Percentiles rank a stretch among this genome's conserved stretches.
phyloP scores from a whole-genome alignment of 2,113 vertebrate genomes.

The Nansenia antarctica region DNA sequence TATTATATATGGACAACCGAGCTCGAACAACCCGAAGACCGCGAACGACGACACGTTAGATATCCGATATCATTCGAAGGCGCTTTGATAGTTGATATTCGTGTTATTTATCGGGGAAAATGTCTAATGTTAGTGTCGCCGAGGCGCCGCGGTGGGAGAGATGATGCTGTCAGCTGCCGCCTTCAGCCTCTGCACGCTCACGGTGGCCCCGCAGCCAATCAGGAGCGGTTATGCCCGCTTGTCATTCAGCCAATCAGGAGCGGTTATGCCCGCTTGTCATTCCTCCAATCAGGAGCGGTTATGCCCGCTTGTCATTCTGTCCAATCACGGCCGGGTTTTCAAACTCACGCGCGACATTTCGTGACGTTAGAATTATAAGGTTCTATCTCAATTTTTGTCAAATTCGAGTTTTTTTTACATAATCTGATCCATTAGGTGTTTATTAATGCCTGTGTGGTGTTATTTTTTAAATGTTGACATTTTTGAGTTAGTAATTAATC shows the following conservation, averaged over 20 bases:
- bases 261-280: neutral
- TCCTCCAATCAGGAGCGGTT: constrained; percentile 4
- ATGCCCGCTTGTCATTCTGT: neutral
- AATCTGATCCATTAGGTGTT: no score
- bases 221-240: neutral
- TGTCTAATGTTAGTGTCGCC: constrained; percentile 36
- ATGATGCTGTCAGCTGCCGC: constrained; percentile 57
- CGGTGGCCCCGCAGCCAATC: constrained; percentile 6
- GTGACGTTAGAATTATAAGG: no score
- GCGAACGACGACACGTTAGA: no score
- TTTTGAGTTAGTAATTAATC: no score
- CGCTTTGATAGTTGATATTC: neutral
- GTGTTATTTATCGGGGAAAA: neutral
- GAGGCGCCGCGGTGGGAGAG: constrained; percentile 41
- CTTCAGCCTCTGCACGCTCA: constrained; percentile 52
- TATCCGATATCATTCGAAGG: neutral
- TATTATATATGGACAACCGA: neutral
- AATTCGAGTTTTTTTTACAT: no score
- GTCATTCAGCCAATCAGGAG: constrained; percentile 10
- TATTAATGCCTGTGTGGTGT: no score
- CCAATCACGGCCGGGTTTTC: constrained; percentile 2
- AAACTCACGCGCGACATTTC: no score
- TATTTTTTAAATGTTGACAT: no score
- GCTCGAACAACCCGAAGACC: neutral
- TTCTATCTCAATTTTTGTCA: no score